Base-by-base conservation (phyloP, 2,888 invertebrate species). In the Neoitamus cyanurus region DNA sequence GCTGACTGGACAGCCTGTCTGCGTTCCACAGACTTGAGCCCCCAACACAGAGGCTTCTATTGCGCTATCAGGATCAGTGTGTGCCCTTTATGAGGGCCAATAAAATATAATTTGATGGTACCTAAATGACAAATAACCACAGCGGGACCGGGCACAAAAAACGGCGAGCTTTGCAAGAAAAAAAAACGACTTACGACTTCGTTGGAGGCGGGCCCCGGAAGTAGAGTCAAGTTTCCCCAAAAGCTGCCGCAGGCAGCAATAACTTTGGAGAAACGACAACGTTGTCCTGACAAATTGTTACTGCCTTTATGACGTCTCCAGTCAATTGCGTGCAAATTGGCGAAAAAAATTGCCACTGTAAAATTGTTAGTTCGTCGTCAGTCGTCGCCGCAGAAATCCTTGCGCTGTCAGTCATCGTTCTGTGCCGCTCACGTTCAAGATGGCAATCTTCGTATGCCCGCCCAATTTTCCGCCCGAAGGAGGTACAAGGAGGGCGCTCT, bases 301-400 rank as follows among this genome's bases (percentile, higher is more conserved):
- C 82, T 85, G 84, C 83, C 83, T 86, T 86, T 86, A 86, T 86
- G 86, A 85, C 85, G 84, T 85, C 83, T 85, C 84, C 72, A 86
- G 86, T 86, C 84, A 86, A 86, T 86, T 86, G 86, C 85, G 86
- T 86, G 86, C 86, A 86, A 86, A 86, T 86, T 85, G 84, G 85
- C 86, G 84, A 86, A 85, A 86, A 86, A 86, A 84, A 86, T 86
- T 84, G 85, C 85, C 36, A 69, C 69, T 82, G 82, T 82, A 82
- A 82, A 82, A 82, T 82, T 82, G 82, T 82, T 34, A 69, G 82
- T 69, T 82, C 69, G 37, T 69, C 69, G 25, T 48, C 20, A 20
- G 36, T 68, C 36, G 20, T 30, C 68, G 25, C 82, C 82, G 68
- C 82, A 69, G 0, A 69, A 82, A 82, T 69, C 69, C 69, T 82